Evolutionary conservation across 2,888 invertebrate species (phyloP).

Genomic region (Trissoscelio sp.): DNA sequence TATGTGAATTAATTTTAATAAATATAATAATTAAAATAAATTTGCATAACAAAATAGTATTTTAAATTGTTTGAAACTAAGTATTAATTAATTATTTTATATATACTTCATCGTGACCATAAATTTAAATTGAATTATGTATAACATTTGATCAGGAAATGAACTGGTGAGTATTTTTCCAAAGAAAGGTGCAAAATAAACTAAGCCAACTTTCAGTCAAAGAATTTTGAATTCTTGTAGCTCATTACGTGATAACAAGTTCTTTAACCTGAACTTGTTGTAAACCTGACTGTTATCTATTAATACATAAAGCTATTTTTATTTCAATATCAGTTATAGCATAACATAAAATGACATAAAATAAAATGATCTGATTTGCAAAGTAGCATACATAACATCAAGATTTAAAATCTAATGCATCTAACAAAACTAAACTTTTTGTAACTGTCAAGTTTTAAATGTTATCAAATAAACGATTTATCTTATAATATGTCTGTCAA

Average conservation of each 20-base stretch:
- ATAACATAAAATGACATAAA: neutral
- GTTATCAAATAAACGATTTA: no score
- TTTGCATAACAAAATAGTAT: neutral
- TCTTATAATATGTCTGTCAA: no score
- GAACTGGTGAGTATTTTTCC: neutral
- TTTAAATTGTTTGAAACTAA: no score
- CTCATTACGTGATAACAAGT: constrained; percentile 31
- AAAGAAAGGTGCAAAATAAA: constrained; percentile 13
- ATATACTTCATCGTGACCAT: no score
- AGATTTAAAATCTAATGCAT: no score
- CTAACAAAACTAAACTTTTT: no score
- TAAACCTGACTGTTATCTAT: constrained; percentile 8
- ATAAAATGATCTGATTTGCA: neutral
- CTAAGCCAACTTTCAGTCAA: constrained; percentile 42
- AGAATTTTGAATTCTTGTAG: constrained; percentile 42
- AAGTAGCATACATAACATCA: neutral
- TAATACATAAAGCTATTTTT: constrained; percentile 22
- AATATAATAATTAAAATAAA: neutral
- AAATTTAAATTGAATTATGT: no score
- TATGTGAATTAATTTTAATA: no score
- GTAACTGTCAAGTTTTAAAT: no score
- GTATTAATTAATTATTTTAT: no score
- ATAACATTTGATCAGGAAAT: constrained; percentile 25
- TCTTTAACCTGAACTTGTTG: constrained; percentile 30
- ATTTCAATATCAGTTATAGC: constrained; percentile 3